Evolutionary conservation across 2,113 vertebrate genomes (phyloP).

Genomic region (Monopterus albus): DNA sequence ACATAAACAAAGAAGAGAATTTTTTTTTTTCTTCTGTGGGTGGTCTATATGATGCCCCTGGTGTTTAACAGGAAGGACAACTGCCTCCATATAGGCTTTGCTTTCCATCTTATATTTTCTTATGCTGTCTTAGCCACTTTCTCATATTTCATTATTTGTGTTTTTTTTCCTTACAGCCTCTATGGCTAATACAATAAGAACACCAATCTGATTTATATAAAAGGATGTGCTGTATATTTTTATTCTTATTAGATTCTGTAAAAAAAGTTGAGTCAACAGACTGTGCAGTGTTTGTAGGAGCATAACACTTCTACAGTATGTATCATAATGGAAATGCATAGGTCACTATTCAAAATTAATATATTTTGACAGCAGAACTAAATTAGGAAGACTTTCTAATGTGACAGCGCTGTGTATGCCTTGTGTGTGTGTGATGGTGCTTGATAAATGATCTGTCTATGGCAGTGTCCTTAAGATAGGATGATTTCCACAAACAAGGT

Average conservation of each 20-base stretch:
- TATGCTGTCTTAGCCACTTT: not conserved
- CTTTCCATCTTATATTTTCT: not conserved
- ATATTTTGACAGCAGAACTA: conserved; percentile 48
- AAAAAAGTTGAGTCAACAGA: not conserved
- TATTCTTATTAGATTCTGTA: conserved; percentile 5
- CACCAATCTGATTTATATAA: not conserved
- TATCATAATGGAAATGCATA: conserved; percentile 24
- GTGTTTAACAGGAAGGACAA: not conserved
- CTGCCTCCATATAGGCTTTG: not conserved
- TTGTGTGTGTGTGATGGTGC: conserved; percentile 33
- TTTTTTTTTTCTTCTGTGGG: not conserved
- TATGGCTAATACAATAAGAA: not conserved
- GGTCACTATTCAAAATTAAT: conserved; percentile 29
- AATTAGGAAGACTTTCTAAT: conserved; percentile 64
- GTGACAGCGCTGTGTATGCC: conserved; percentile 36
- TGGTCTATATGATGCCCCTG: conserved; percentile 9
- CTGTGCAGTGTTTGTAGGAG: not conserved
- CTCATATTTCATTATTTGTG: not conserved
- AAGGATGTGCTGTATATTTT: not conserved
- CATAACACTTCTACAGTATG: not conserved
- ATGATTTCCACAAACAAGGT: conserved; percentile 80
- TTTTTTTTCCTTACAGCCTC: not conserved
- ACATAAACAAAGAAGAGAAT: conserved; percentile 1
- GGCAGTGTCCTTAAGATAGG: conserved; percentile 75
- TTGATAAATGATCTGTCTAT: conserved; percentile 69